Evolutionary conservation across 2,113 vertebrate genomes (phyloP).

Genomic region (Crotalus helleri): DNA sequence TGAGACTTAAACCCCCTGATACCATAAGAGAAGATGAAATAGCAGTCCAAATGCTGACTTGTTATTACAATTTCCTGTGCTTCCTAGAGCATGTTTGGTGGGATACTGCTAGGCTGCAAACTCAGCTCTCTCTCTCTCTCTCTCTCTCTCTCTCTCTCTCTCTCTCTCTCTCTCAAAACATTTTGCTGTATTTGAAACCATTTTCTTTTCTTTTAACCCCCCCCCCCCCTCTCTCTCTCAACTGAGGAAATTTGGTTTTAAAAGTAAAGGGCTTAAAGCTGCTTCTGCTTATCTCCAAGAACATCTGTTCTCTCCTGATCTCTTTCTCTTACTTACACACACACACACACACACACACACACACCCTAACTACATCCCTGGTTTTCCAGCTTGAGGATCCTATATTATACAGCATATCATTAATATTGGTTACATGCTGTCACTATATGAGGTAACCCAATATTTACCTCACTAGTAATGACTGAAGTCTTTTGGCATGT

Average conservation of each 20-base stretch:
- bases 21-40: not conserved
- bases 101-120: not conserved
- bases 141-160: not conserved
- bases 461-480: not conserved
- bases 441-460: not conserved
- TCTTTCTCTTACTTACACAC: not conserved
- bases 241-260: not conserved
- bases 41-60: not conserved
- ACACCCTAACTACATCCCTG: not conserved
- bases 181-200: too few relatives aligned
- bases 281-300: not conserved
- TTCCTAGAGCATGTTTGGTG: not conserved
- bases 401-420: not conserved
- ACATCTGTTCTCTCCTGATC: not conserved
- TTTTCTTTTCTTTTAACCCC: too few relatives aligned
- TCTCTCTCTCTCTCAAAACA: not conserved
- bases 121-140: not conserved
- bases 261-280: not conserved
- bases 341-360: not conserved
- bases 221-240: not conserved
- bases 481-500: not conserved
- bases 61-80: not conserved
- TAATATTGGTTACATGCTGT: not conserved
- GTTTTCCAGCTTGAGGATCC: not conserved
- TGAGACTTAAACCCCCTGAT: not conserved